Evolutionary conservation across 2,797 vertebrate species (phyloP).

Genomic region (Epinephelus awoara): DNA sequence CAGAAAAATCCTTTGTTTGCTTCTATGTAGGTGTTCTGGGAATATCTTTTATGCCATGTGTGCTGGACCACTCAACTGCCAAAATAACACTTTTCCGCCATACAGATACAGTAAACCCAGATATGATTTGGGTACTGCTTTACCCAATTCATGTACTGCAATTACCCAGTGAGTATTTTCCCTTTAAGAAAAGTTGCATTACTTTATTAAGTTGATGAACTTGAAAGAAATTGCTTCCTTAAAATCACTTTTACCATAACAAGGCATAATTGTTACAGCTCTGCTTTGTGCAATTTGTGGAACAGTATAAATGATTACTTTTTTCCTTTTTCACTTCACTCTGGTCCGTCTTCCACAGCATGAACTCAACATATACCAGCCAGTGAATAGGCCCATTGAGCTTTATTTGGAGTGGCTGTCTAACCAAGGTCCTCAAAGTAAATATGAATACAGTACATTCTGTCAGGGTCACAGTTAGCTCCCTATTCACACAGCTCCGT

Average conservation of each 20-base stretch:
- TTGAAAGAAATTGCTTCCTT: neutral
- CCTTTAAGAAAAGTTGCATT: neutral
- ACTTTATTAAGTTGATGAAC: neutral
- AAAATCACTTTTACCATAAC: neutral
- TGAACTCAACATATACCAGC: slow-evolving; percentile 45
- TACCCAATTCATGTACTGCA: too few species aligned
- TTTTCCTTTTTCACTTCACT: slow-evolving; percentile 25
- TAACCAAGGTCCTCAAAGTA: slow-evolving; percentile 72
- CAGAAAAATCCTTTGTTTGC: neutral
- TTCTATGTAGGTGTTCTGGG: neutral
- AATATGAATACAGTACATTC: slow-evolving; percentile 80
- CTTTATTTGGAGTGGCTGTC: slow-evolving; percentile 68
- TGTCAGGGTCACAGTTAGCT: slow-evolving; percentile 77
- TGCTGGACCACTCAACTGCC: neutral
- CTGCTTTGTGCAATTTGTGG: slow-evolving; percentile 15
- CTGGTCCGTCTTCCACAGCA: slow-evolving; percentile 20
- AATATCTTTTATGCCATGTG: neutral
- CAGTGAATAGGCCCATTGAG: slow-evolving; percentile 66
- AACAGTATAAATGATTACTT: slow-evolving; percentile 2
- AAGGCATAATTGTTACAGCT: neutral
- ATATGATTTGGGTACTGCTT: neutral
- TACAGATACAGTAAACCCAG: neutral
- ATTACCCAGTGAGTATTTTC: too few species aligned
- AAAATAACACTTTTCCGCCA: neutral
- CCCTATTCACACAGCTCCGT: slow-evolving; percentile 70